Evolutionary conservation across 2,113 vertebrate species (phyloP).

Genomic region (Osmerus mordax): DNA sequence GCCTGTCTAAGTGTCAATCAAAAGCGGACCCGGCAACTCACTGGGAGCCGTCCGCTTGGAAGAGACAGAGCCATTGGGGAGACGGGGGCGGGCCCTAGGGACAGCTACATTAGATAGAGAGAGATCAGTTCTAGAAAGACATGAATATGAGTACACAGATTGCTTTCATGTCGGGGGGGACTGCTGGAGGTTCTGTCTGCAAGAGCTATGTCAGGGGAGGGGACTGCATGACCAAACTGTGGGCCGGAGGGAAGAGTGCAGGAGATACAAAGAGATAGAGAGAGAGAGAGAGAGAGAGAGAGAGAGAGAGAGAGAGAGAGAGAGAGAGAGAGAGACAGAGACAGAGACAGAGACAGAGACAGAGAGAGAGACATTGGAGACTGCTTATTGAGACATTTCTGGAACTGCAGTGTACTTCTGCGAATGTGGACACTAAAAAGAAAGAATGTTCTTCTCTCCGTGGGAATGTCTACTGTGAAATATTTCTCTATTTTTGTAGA

Average conservation of each 20-base stretch:
- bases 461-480: too few species aligned
- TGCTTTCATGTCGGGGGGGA: neutral
- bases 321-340: neutral
- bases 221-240: neutral
- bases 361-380: neutral
- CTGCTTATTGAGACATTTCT: neutral
- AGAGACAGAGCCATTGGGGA: neutral
- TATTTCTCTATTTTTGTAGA: too few species aligned
- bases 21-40: neutral
- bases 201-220: neutral
- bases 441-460: too few species aligned
- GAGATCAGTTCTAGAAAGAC: neutral
- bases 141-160: slow-evolving; percentile 7
- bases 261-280: neutral
- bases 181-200: neutral
- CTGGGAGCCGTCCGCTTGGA: neutral
- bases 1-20: neutral
- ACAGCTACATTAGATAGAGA: neutral
- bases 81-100: neutral
- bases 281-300: neutral
- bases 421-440: neutral
- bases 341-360: neutral
- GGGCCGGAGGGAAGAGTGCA: neutral
- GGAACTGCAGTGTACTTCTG: neutral
- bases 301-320: neutral